Evolutionary conservation across 2,113 vertebrate species (phyloP), one percentile per base, ranked within the genome.

Genomic region (Oryzias celebensis): DNA sequence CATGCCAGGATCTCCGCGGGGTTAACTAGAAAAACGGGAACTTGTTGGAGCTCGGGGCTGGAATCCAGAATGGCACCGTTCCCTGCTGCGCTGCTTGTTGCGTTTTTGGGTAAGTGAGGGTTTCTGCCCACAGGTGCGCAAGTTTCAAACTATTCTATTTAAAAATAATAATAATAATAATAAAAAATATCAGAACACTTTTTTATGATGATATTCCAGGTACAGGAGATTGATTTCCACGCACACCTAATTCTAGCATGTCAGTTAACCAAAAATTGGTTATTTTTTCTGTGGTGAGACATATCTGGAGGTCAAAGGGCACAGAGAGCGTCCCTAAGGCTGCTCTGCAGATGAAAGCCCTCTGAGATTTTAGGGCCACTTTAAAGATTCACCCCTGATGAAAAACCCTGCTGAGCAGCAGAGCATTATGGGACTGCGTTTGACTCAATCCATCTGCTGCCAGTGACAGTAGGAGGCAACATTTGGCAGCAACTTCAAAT

Each of bases 371-470:
- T 82, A 81, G 77, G 74, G 80, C 75, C 77, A 78, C 80, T 85
- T 83, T 80, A 77, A 82, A 68, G 73, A 66, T 66, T 77, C 73
- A 54, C 52, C 58, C 78, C 66, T 67, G 78, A 65, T 73, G 77
- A 69, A 81, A 81, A 81, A 70, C 73, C 70, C 73, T 50, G 69
- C 71, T 73, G 79, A 70, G 77, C 70, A 77, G 72, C 65, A 60
- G 74, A 62, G 79, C 78, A 85, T 87, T 84, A 75, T 73, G 82
- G 85, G 71, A 53, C 49, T 68, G 73, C 68, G 65, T 64, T 68
- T 84, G 86, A 88, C 75, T 73, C 58, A 4, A 50, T 87, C 77
- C 81, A 88, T 91, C 86, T 90, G 88, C 70, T 82, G 70, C 73
- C 73, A 56, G 68, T 78, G 84, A 86, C 85, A 84, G 69, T 56